A percentile compares a stretch with the other conserved stretches of the same genome.
Conservation (phyloP, 2,113 vertebrate species). For the Halcyon senegalensis region DNA sequence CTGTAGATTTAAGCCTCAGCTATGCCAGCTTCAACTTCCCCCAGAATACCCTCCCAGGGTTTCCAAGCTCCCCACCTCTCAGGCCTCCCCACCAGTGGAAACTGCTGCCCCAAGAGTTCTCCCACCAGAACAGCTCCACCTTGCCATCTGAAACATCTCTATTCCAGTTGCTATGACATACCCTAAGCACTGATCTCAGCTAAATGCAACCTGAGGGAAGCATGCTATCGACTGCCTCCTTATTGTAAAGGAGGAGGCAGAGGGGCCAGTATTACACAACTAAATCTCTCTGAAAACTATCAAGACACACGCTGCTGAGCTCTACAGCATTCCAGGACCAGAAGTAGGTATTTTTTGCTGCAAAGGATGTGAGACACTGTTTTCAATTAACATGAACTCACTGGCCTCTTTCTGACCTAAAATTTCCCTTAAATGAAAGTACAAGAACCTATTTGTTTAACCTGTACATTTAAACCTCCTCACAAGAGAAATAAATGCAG, state of each 20-base stretch:
- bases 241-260: not conserved
- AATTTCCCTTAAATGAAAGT: not conserved
- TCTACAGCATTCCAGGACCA: not conserved
- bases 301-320: not conserved
- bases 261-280: accelerated
- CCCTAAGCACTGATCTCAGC: not conserved
- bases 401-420: not conserved
- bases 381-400: slow-evolving; percentile 10
- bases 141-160: not conserved
- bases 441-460: slow-evolving; percentile 42
- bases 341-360: not conserved
- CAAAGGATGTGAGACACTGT: not conserved
- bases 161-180: not conserved
- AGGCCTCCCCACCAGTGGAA: not conserved
- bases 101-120: not conserved
- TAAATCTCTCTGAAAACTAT: not conserved
- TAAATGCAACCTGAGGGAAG: not conserved
- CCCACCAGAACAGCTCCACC: not conserved
- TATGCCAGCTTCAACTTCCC: not conserved
- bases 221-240: not conserved
- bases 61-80: not conserved
- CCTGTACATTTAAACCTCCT: not conserved
- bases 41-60: not conserved
- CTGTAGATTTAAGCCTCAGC: not conserved
- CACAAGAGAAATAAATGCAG: not conserved